Evolutionary conservation across 2,797 vertebrate genomes (phyloP), one percentile per base, ranked within the genome.

Genomic region (Falco columbarius): DNA sequence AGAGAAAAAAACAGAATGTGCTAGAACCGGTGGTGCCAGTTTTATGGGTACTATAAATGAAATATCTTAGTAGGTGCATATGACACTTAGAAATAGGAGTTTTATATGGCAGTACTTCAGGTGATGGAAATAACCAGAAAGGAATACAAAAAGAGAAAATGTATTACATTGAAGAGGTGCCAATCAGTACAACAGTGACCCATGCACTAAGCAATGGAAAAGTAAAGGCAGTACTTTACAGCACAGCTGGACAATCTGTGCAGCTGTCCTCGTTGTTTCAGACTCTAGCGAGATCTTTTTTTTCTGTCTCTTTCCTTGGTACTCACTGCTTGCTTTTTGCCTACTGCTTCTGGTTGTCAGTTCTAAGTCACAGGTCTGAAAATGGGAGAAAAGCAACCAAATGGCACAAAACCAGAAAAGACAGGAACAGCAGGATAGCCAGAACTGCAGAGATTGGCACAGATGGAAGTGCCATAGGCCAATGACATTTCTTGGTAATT

Each of bases 31-130:
- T 71, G 75, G 91, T 81, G 70, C 29, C 82, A 80, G 70, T 89
- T 96, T 95, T 95, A 95, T 80, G 80, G 66, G 56, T 56, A 86
- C 63, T 86, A 92, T 82, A 95, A 92, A 93, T 76, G 11, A 95
- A 90, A 22, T 84, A 88, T n/a, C 70, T 84, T 86, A 89, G 66
- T 21, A 38, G 63, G 40, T 56, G 86, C 18, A 38, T 40, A 59
- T 3, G 22, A 63, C 89, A 93, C 76, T 93, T 89, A 89, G 82
- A 96, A 95, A 91, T 17, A 61, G 23, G 56, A 85, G 10, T 65
- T 93, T 88, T 95, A 92, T 81, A 86, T 47, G 44, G 34, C 29
- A 82, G 62, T 65, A 86, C n/a, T 87, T 82, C 73, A 95, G 77
- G 63, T 74, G 85, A 74, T 49, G 90, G 72, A 94, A 94, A 94